Evolutionary conservation across 2,888 invertebrate genomes (phyloP), one percentile per base, ranked within the genome.

Genomic region (Parapristionchus giblindavisi): DNA sequence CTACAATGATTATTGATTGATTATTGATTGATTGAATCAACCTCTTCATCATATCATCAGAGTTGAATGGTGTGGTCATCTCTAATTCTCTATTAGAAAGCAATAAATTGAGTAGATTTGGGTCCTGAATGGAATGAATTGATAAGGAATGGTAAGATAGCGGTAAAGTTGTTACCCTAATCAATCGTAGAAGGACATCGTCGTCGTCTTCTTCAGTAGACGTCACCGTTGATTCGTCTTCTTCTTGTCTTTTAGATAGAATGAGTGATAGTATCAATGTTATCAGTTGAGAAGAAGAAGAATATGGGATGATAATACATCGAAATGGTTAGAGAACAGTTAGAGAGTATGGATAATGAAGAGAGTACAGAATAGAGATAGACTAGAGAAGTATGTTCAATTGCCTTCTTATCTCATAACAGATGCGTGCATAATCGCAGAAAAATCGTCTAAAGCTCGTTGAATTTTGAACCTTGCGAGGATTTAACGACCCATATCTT

Each of bases 11-110:
- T 40, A 40, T 43, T 3, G 43, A 24, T 65, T 36, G 63, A 43
- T 14, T 43, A 65, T 65, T 29, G 34, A 11, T 43, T 40, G 8
- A 17, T 36, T 38, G 43, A 43, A 43, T 43, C 43, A 32, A 68
- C 68, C 68, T 71, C 70, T 71, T 71, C 56, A 71, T 71, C 56
- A 71, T 54, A 56, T 71, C 70, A 38, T 71, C 70, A 1, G 56
- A 56, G n/a, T 71, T 29, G 56, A 71, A 71, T 17, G 70, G 70
- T 29, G 56, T 40, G 8, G 70, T 56, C 70, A 71, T 71, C 36
- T 48, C 14, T 11, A 48, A 48, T 11, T 14, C 14, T 14, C 11
- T 11, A 48, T 11, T 14, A 48, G 48, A 48, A 21, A 21, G 48
- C 11, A 48, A 48, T 21, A 21, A 21, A 48, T 14, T 11, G 48